Percentiles rank a stretch among this genome's conserved stretches.
Evolutionary conservation across 2,113 vertebrate genomes (phyloP).

Genomic region (Tragelaphus imberbis): DNA sequence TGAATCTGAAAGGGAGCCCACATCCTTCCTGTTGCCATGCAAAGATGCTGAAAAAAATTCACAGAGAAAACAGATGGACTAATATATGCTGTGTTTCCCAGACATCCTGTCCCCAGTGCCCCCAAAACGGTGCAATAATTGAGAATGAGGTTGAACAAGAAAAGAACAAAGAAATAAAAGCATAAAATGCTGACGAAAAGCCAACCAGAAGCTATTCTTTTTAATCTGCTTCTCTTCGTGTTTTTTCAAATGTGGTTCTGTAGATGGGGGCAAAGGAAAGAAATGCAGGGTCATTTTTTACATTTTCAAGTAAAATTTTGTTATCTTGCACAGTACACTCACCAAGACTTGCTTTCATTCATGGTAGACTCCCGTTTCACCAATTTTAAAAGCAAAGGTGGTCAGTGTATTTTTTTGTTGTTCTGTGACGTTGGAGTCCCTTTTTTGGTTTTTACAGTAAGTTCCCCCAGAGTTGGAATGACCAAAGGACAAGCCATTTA

Average conservation of each 20-base stretch:
- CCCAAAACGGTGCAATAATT: background rate
- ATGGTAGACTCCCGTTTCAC: background rate
- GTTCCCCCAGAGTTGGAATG: background rate
- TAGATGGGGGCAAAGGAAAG: background rate
- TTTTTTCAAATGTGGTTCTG: conserved; percentile 40
- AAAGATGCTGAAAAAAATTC: conserved; percentile 79
- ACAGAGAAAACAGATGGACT: conserved; percentile 76
- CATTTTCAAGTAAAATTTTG: background rate
- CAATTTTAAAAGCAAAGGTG: background rate
- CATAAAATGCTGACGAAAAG: conserved; percentile 32
- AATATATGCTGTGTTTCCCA: conserved; percentile 62
- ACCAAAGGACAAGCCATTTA: background rate
- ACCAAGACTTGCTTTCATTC: background rate
- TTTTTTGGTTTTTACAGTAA: background rate
- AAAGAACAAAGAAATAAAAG: conserved; percentile 43
- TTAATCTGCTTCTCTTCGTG: conserved; percentile 38
- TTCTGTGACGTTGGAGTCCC: background rate
- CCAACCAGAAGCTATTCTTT: background rate
- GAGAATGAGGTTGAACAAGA: background rate
- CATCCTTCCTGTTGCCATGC: conserved; percentile 82
- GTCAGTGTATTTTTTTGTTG: background rate
- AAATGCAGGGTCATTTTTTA: conserved; percentile 41
- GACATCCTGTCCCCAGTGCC: background rate
- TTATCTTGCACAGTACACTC: background rate
- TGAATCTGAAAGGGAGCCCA: conserved; percentile 81